Conservation (phyloP, 2,888 invertebrate genomes). For the Sminthurinus aureus region DNA sequence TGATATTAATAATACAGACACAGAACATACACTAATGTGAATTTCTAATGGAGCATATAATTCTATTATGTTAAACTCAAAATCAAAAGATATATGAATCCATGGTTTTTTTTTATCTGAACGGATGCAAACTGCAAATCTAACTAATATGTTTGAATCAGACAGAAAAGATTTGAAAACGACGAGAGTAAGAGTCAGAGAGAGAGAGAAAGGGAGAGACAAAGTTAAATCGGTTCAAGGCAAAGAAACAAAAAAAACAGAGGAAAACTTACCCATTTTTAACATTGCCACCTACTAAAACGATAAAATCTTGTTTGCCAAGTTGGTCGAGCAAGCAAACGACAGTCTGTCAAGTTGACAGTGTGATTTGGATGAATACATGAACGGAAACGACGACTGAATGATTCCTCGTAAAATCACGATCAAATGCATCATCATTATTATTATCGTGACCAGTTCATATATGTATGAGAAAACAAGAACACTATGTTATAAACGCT, state of each 20-base stretch:
- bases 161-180: neutral
- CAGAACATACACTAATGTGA: no score
- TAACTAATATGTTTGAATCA: no score
- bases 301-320: slow-evolving; percentile 31
- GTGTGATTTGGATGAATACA: slow-evolving; percentile 17
- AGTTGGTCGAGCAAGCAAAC: slow-evolving; percentile 33
- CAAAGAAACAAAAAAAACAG: slow-evolving; percentile 5
- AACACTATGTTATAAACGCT: neutral
- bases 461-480: neutral
- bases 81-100: no score
- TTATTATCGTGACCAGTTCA: neutral
- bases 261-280: slow-evolving; percentile 29
- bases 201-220: neutral
- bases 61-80: no score
- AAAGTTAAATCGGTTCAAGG: slow-evolving; percentile 24
- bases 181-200: neutral
- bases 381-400: slow-evolving; percentile 17
- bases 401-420: slow-evolving; percentile 19
- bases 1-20: no score
- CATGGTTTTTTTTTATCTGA: no score
- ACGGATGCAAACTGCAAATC: no score
- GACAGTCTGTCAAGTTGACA: slow-evolving; percentile 33
- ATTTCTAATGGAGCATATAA: no score
- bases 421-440: neutral
- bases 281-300: slow-evolving; percentile 23